Percentiles rank a stretch among this genome's conserved stretches.
These are phyloP conservation scores for Euglossa dilemma DNA, from an alignment of 1,140 invertebrate species.

Conservation along the genomic window DNA sequence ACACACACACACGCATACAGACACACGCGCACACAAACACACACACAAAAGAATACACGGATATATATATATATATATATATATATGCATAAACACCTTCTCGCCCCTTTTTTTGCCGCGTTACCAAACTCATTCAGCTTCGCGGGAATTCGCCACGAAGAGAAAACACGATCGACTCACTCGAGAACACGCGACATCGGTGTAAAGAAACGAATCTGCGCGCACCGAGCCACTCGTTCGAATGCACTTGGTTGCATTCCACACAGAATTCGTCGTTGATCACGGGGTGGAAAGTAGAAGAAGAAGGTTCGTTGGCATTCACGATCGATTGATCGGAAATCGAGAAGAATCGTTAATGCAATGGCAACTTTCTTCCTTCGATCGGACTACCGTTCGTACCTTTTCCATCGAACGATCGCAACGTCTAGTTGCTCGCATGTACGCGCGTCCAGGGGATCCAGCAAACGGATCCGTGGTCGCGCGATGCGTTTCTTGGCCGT, in stretches of 20 bases:
- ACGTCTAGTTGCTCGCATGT: neutral
- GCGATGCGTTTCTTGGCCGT: neutral
- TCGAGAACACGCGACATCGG: conserved; percentile 53
- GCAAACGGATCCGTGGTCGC: neutral
- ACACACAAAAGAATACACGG: neutral
- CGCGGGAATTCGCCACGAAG: conserved; percentile 5
- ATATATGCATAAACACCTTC: conserved; percentile 22
- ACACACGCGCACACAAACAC: neutral
- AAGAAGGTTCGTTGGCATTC: conserved; percentile 13
- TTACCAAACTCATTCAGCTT: conserved; percentile 47
- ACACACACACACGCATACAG: neutral
- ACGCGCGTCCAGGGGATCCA: neutral
- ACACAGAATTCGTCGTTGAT: conserved; percentile 31
- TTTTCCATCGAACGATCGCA: neutral
- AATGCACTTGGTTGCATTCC: conserved; percentile 3
- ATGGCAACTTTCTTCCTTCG: neutral
- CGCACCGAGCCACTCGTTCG: conserved; percentile 80
- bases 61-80: too few species aligned
- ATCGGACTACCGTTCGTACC: neutral
- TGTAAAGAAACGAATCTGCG: conserved; percentile 80
- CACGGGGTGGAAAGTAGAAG: neutral
- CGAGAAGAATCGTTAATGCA: neutral
- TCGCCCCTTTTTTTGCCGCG: conserved; percentile 25
- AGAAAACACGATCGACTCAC: conserved; percentile 47
- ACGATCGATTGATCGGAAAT: conserved; percentile 3